A percentile compares a stretch with the other conserved stretches of the same genome.
These are phyloP conservation scores for Orius insidiosus DNA, from an alignment of 1,140 invertebrate species.

Conservation along the genomic window DNA sequence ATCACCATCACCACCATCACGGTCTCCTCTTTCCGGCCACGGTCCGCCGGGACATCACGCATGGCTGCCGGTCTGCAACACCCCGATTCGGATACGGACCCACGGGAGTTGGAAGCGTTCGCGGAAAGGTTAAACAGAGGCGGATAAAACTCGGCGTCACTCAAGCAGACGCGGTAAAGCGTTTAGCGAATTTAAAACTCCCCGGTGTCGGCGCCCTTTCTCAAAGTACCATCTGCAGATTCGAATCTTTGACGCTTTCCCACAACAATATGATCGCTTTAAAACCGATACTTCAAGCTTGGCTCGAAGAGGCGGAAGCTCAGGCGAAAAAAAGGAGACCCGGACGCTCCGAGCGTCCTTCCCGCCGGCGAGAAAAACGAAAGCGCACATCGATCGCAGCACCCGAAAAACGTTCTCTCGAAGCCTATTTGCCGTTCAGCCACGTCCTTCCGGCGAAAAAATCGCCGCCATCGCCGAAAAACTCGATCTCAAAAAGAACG, in stretches of 20 bases:
- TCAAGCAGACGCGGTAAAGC: conserved; percentile 95
- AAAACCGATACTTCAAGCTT: conserved; percentile 97
- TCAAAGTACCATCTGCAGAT: conserved; percentile 96
- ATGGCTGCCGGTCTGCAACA: conserved; percentile 66
- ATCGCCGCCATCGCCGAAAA: conserved; percentile 99
- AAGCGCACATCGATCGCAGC: conserved; percentile 98
- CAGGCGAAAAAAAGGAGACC: conserved; percentile 83
- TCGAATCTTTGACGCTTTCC: conserved; percentile 92
- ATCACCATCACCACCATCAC: conserved; percentile 54
- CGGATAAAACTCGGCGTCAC: conserved; percentile 97
- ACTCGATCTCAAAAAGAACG: conserved; percentile 98
- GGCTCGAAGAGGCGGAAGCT: conserved; percentile 95
- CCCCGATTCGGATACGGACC: conserved; percentile 85
- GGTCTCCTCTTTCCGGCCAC: conserved; percentile 33
- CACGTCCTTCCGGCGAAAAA: conserved; percentile 93
- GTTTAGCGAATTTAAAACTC: conserved; percentile 89
- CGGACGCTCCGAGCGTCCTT: conserved; percentile 76
- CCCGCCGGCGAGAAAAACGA: conserved; percentile 93
- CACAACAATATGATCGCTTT: conserved; percentile 99
- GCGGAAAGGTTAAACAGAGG: conserved; percentile 96
- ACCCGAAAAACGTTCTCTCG: conserved; percentile 92
- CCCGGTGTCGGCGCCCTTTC: conserved; percentile 95
- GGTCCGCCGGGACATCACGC: conserved; percentile 38
- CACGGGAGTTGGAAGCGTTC: conserved; percentile 91
- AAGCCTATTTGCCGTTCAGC: conserved; percentile 97